A percentile compares a stretch with the other conserved stretches of the same genome.
Evolutionary conservation across 2,888 invertebrate genomes (phyloP).

Genomic region (Venustoraphidia nigricollis): DNA sequence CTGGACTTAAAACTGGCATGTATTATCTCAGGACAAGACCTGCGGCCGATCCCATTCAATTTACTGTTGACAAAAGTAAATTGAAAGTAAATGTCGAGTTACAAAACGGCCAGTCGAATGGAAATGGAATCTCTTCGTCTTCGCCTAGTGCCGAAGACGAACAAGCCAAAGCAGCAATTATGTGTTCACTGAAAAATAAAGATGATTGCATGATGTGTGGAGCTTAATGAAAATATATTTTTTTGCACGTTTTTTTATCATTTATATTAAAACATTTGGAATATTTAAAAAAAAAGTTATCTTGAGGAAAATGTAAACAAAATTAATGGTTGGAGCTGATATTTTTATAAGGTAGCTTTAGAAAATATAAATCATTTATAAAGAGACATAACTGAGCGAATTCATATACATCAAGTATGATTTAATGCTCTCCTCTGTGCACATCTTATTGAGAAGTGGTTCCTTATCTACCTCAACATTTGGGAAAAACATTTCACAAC

Average conservation of each 20-base stretch:
- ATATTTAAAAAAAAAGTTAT: too few species aligned
- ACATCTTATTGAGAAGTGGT: too few species aligned
- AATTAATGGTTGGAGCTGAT: too few species aligned
- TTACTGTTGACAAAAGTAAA: slow-evolving; percentile 85
- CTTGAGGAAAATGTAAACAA: too few species aligned
- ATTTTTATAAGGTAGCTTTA: too few species aligned
- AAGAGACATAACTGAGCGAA: too few species aligned
- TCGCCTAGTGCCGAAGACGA: slow-evolving; percentile 24
- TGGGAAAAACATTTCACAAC: too few species aligned
- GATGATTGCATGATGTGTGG: slow-evolving; percentile 81
- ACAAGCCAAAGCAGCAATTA: slow-evolving; percentile 52
- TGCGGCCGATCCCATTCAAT: slow-evolving; percentile 91
- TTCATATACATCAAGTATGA: too few species aligned
- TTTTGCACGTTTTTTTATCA: neutral
- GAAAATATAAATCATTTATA: too few species aligned
- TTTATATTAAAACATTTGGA: too few species aligned
- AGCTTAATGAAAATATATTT: slow-evolving; percentile 33
- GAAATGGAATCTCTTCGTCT: slow-evolving; percentile 1
- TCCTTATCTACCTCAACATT: too few species aligned
- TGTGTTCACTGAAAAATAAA: slow-evolving; percentile 75
- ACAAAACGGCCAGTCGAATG: slow-evolving; percentile 6
- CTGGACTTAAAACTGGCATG: slow-evolving; percentile 97
- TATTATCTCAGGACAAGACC: slow-evolving; percentile 95
- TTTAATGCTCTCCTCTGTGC: too few species aligned
- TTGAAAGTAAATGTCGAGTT: slow-evolving; percentile 22